Base-by-base conservation (phyloP, 2,888 invertebrate species). In the Chrysolina oricalcia region DNA sequence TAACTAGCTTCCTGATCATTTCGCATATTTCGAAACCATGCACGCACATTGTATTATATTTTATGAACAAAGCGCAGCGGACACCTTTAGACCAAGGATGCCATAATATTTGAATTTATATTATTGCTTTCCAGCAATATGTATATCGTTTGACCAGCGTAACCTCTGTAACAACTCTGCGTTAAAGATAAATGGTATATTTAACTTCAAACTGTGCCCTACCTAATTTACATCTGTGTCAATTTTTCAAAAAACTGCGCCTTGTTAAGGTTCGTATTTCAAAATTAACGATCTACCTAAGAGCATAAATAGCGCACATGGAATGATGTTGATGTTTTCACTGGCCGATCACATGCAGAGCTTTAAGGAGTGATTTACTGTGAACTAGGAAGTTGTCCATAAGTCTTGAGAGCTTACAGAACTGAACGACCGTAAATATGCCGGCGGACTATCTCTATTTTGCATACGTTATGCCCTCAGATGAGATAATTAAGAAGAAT, bases 251-350 rank as follows among this genome's bases (percentile, higher is more conserved):
- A 64, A 64, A 64, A 59, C 59, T 59, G 59, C 66, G 67, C 35
- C 66, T 50, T 35, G 67, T 67, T 67, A 48, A 53, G 50, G 67
- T 67, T 50, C 67, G 67, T 67, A 67, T 67, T 67, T 67, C 67
- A 67, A 67, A 48, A 67, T 67, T 67, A 67, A 67, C 67, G 67
- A 67, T 67, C 67, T 50, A 46, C 27, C 21, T n/a, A 27, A 27
- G 27, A 48, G 67, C 50, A 67, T 67, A 67, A 67, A 67, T 67
- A 67, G 67, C 48, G 48, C 48, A 27, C 50, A 46, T 6, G 76
- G 81, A 83, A 81, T 82, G 78, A 83, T 82, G 83, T 82, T 81
- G 82, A 81, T 80, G 81, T 83, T 81, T 83, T 83, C 81, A 82
- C 73, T 79, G 80, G 80, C 80, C 75, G 83, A 81, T 83, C 83